A percentile compares a stretch with the other conserved stretches of the same genome.
Evolutionary conservation across 2,113 vertebrate species (phyloP).

Genomic region (Jacana jacana): DNA sequence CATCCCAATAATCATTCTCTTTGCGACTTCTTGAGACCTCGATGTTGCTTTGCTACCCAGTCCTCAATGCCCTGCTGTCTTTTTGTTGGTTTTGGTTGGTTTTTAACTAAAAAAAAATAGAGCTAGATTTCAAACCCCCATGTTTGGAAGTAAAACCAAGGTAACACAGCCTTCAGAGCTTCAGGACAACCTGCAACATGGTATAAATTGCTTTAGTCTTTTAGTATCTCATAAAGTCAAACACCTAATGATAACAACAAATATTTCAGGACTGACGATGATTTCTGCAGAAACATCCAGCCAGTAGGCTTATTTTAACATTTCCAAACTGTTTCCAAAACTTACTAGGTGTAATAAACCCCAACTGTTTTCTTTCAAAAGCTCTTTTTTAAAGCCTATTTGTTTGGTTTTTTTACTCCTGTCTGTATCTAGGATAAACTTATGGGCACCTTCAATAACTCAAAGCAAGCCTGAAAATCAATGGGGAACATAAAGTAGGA

Average conservation of each 20-base stretch:
- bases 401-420: background rate
- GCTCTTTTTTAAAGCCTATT: no score
- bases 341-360: background rate
- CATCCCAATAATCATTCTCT: background rate
- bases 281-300: background rate
- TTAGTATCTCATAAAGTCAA: background rate
- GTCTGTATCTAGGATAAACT: background rate
- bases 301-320: background rate
- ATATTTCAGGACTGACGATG: background rate
- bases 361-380: background rate
- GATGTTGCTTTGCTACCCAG: background rate
- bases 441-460: background rate
- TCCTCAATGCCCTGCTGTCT: background rate
- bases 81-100: no score
- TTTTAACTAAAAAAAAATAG: no score
- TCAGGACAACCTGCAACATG: fast-evolving
- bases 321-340: background rate
- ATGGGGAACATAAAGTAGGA: background rate
- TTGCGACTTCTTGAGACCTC: background rate
- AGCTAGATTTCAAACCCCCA: background rate
- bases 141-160: background rate
- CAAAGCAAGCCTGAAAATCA: background rate
- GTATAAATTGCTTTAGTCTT: background rate
- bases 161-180: fast-evolving
- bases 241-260: background rate